These are phyloP conservation scores for Gnathonemus echidnorhynchus DNA, from an alignment of 2,113 vertebrate species.

Conservation along the genomic window DNA sequence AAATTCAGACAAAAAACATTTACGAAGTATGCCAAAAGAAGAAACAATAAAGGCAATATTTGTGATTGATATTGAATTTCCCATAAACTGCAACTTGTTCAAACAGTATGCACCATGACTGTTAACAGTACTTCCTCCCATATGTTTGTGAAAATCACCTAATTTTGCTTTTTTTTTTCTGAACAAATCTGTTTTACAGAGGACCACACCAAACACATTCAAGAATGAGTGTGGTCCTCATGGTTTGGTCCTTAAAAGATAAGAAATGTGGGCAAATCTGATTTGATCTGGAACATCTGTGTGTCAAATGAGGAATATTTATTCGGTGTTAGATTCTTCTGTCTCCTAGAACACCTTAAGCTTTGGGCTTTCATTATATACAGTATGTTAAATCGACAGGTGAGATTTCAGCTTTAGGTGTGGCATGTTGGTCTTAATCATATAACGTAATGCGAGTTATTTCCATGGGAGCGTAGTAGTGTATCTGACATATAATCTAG, in stretches of 20 bases:
- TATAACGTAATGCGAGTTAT: neutral
- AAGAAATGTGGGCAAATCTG: neutral
- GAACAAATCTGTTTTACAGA: neutral
- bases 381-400: neutral
- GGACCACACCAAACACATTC: neutral
- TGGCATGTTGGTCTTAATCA: neutral
- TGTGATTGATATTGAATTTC: too few species aligned
- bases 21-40: neutral
- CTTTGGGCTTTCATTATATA: neutral
- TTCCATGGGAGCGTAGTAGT: neutral
- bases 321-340: neutral
- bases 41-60: too few species aligned
- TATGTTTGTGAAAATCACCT: neutral
- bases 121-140: neutral
- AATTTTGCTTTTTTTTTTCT: neutral
- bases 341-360: neutral
- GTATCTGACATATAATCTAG: neutral
- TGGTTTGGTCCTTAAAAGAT: neutral
- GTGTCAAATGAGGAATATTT: neutral
- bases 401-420: neutral
- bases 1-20: neutral
- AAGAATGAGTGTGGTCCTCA: neutral
- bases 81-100: too few species aligned
- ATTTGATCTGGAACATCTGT: neutral
- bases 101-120: too few species aligned